phyloP scores from a whole-genome alignment of 2,797 vertebrate genomes.

The Galago senegalensis region DNA sequence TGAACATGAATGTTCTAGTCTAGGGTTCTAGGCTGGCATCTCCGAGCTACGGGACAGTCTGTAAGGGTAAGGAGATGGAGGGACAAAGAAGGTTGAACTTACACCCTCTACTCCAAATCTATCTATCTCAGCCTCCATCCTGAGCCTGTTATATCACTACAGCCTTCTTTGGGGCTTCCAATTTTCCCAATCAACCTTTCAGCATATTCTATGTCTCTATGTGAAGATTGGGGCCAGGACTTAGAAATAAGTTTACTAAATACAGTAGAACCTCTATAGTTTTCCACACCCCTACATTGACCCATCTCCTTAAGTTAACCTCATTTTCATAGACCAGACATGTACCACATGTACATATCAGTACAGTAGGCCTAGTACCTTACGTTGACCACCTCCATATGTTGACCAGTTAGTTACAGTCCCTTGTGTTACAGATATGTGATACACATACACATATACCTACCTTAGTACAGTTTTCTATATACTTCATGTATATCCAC shows the following conservation, averaged over 20 bases:
- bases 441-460: neutral
- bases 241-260: neutral
- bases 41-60: neutral
- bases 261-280: neutral
- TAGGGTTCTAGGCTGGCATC: neutral
- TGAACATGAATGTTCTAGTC: neutral
- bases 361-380: too few relatives aligned
- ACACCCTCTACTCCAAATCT: neutral
- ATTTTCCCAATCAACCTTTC: neutral
- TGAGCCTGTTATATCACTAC: neutral
- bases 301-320: too few relatives aligned
- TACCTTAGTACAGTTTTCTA: neutral
- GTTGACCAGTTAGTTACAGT: too few relatives aligned
- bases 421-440: neutral
- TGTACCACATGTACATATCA: too few relatives aligned
- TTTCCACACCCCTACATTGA: too few relatives aligned
- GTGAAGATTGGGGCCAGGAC: neutral
- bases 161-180: neutral
- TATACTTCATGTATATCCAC: neutral
- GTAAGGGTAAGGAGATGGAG: neutral
- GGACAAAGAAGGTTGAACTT: neutral
- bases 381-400: too few relatives aligned
- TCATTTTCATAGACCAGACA: too few relatives aligned
- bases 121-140: neutral
- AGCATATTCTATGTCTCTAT: neutral